A percentile compares a stretch with the other conserved stretches of the same genome.
Evolutionary conservation across 2,797 vertebrate genomes (phyloP).

Genomic region (Eurystomus glaucurus): DNA sequence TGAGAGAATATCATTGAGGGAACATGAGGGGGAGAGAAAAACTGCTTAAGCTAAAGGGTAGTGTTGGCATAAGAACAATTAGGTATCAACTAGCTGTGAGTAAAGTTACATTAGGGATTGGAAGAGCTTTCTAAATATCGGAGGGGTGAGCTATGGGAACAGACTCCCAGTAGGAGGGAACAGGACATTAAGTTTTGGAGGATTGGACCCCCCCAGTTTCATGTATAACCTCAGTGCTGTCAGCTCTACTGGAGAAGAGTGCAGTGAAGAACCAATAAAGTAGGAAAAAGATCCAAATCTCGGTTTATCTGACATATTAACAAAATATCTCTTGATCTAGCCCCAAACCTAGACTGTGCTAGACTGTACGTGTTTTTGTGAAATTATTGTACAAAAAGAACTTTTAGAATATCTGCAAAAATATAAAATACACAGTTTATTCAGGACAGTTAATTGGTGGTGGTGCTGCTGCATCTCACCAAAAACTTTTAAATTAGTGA

Average conservation of each 20-base stretch:
- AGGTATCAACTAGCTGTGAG: background rate
- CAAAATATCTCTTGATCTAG: background rate
- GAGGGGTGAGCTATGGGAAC: background rate
- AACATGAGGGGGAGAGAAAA: slow-evolving; percentile 17
- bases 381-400: background rate
- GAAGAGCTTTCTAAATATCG: background rate
- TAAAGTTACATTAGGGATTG: background rate
- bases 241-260: background rate
- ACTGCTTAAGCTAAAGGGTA: slow-evolving; percentile 8
- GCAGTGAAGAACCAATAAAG: background rate
- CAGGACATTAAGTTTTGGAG: background rate
- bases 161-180: background rate
- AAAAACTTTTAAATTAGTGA: background rate
- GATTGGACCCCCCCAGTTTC: background rate
- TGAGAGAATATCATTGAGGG: background rate
- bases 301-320: background rate
- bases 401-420: background rate
- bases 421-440: background rate
- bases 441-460: background rate
- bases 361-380: background rate
- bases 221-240: background rate
- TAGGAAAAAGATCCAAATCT: background rate
- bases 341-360: background rate
- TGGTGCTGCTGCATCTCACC: background rate
- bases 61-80: background rate